Conservation (phyloP, 2,797 vertebrate species). For the Xiphophorus birchmanni region DNA sequence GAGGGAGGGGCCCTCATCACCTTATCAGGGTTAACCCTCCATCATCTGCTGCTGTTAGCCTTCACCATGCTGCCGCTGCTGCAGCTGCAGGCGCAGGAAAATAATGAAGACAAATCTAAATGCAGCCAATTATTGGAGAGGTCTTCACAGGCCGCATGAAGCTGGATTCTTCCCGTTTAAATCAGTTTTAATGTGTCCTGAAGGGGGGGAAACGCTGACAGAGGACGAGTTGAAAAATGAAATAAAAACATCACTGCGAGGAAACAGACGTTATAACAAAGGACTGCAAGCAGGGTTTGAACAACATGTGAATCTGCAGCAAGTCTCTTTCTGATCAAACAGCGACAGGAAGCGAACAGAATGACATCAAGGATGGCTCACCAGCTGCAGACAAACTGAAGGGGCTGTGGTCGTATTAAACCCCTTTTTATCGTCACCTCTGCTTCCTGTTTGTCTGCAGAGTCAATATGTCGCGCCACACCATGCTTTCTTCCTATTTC, state of each 20-base stretch:
- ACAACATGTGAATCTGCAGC: not conserved
- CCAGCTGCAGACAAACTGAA: constrained; percentile 1
- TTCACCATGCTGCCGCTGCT: not conserved
- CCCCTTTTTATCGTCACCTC: not conserved
- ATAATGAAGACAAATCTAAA: constrained; percentile 17
- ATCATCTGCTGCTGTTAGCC: constrained; percentile 29
- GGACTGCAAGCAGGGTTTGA: not conserved
- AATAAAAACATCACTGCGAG: not conserved
- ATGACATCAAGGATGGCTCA: not conserved
- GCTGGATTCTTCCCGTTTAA: not conserved
- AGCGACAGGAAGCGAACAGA: not conserved
- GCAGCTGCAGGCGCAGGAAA: constrained; percentile 13
- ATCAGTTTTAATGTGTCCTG: constrained; percentile 7
- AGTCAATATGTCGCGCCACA: not conserved
- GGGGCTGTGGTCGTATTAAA: constrained; percentile 2
- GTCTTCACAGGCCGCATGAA: not conserved
- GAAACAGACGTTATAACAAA: not conserved
- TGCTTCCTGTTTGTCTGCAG: constrained; percentile 8
- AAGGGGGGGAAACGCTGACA: not conserved
- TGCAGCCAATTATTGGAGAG: constrained; percentile 13
- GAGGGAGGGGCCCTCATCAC: constrained; percentile 11
- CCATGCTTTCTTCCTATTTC: not conserved
- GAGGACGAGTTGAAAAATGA: constrained; percentile 4
- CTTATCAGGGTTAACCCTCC: constrained; percentile 58
- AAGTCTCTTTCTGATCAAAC: not conserved